A percentile compares a stretch with the other conserved stretches of the same genome.
Conservation (phyloP, 2,797 vertebrate species). For the Xyrichtys novacula region DNA sequence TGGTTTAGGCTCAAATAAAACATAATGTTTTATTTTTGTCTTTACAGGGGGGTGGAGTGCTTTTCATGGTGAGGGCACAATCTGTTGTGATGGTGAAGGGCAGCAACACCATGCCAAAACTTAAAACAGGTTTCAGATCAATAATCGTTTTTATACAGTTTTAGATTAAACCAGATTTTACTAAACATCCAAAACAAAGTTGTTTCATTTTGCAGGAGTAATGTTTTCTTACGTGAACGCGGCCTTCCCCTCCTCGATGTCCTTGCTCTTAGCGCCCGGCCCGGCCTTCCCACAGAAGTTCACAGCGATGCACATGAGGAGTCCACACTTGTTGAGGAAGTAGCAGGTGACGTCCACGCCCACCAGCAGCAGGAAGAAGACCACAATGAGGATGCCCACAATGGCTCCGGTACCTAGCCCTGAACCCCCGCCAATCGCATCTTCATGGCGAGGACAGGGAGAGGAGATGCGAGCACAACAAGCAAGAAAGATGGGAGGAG, state of each 20-base stretch:
- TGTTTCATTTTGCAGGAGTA: not conserved
- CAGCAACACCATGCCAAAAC: not conserved
- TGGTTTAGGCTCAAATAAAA: not conserved
- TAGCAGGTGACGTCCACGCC: conserved; percentile 96
- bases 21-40: not conserved
- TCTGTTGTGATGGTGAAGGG: not conserved
- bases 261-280: conserved; percentile 93
- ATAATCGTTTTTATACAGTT: not conserved
- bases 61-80: not conserved
- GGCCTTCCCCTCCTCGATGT: conserved; percentile 97
- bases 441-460: conserved; percentile 74
- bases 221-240: conserved; percentile 93
- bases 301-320: conserved; percentile 98
- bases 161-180: not conserved
- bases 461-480: conserved; percentile 50
- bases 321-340: conserved; percentile 98
- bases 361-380: conserved; percentile 94
- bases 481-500: conserved; percentile 37
- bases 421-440: conserved; percentile 76
- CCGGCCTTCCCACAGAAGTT: conserved; percentile 96
- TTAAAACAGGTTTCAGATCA: not conserved
- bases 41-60: not conserved
- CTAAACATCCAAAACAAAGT: no score
- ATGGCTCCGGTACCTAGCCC: conserved; percentile 95
- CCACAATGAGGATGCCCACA: conserved; percentile 95